Conservation (phyloP, 2,797 vertebrate species). For the Lepus townsendii region DNA sequence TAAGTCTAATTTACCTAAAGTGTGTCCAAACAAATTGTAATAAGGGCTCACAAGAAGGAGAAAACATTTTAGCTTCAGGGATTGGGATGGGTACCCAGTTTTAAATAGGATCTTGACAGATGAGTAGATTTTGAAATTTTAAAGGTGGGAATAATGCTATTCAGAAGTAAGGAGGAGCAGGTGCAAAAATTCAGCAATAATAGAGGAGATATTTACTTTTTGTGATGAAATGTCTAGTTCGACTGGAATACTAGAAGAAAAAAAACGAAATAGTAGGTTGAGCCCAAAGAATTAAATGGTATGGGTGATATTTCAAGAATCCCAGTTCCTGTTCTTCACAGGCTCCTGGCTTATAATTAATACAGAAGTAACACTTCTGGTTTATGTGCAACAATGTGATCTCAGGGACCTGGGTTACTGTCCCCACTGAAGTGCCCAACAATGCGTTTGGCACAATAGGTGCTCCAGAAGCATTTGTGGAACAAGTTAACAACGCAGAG, state of each 20-base stretch:
- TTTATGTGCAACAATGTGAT: neutral
- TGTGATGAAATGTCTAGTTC: slow-evolving; percentile 18
- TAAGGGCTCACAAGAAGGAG: neutral
- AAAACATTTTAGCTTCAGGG: neutral
- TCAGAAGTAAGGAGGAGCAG: neutral
- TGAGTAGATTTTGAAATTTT: slow-evolving; percentile 33
- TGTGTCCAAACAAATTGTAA: neutral
- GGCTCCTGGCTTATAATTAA: neutral
- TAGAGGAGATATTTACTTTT: slow-evolving; percentile 1
- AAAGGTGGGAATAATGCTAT: slow-evolving; percentile 26
- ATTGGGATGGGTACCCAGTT: neutral
- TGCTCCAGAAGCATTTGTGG: slow-evolving; percentile 20
- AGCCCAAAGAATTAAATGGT: neutral
- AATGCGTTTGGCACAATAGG: neutral
- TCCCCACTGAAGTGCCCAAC: neutral
- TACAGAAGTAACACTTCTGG: neutral
- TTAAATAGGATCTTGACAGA: neutral
- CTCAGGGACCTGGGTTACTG: neutral
- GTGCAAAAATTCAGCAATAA: neutral
- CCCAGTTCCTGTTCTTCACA: neutral
- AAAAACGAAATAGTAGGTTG: neutral
- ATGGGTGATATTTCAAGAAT: slow-evolving; percentile 4
- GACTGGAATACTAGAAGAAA: neutral
- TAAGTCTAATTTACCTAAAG: neutral
- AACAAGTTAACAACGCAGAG: neutral